Evolutionary conservation across 2,888 invertebrate species (phyloP).

Genomic region (Tridacna crocea): DNA sequence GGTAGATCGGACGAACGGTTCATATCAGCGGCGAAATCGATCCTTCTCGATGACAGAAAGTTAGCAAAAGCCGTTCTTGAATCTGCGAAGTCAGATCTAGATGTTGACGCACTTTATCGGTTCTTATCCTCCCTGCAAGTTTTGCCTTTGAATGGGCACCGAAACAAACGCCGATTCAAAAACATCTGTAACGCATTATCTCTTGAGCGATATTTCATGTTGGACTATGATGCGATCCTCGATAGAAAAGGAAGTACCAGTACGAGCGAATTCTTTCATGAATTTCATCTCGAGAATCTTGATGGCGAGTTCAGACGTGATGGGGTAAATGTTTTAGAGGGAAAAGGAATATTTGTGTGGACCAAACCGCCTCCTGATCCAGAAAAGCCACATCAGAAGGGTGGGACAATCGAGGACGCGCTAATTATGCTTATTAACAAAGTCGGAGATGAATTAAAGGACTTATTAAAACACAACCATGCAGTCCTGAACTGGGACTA

Average conservation of each 20-base stretch:
- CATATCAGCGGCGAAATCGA: not conserved
- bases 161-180: not conserved
- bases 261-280: not conserved
- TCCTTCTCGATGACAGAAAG: not conserved
- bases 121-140: conserved; percentile 14
- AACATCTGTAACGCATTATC: not conserved
- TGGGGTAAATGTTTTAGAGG: not conserved
- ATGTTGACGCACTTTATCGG: not conserved
- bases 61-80: not conserved
- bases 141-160: conserved; percentile 2
- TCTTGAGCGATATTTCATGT: conserved; percentile 6
- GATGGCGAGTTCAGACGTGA: not conserved
- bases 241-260: not conserved
- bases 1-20: not conserved
- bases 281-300: not conserved
- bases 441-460: not conserved
- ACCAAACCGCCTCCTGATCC: not conserved
- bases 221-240: conserved; percentile 12
- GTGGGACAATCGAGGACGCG: conserved; percentile 8
- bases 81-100: not conserved
- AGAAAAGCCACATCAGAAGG: not conserved
- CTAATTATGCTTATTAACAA: not conserved
- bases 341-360: conserved; percentile 17
- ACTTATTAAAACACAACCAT: conserved; percentile 8
- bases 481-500: no score